Evolutionary conservation across 2,888 invertebrate genomes (phyloP), one percentile per base, ranked within the genome.

Genomic region (Seira sanloemensis): DNA sequence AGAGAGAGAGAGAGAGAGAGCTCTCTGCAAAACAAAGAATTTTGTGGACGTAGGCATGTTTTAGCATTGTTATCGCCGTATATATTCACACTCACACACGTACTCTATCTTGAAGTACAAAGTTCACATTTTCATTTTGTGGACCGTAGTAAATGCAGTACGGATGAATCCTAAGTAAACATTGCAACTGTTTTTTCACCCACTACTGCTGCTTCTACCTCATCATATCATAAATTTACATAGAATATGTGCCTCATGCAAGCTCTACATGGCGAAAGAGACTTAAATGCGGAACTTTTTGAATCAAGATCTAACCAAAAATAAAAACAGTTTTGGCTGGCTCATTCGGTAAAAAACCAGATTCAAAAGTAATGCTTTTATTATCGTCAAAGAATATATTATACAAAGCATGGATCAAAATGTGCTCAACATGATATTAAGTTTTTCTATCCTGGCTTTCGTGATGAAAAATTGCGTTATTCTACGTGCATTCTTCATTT

Each of bases 21-120:
- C n/a, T n/a, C n/a, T 23, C 12, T 62, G 62, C 21, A 62, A 62
- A 62, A 62, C 62, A 62, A 62, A 62, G 23, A 62, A 62, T 62
- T 37, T 62, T 62, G 4, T 62, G 50, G 50, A 62, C 62, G 19
- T 21, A 21, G 21, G 21, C 62, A 62, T 62, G n/a, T 62, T 62
- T 62, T 23, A 62, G 19, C 12, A 62, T 21, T 23, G 19, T 62
- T 62, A 62, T 62, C 62, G 19, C 4, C 21, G n/a, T n/a, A n/a
- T n/a, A n/a, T n/a, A 9, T 12, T 37, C 37, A 9, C 37, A 37
- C 7, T 9, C 37, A 37, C 37, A 37, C 12, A 37, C 16, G 12
- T 12, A 50, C 50, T 50, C 2, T 7, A 18, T n/a, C 12, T 62
- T 62, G 62, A 50, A 18, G n/a, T 62, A 62, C 62, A 21, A n/a